A percentile compares a stretch with the other conserved stretches of the same genome.
Evolutionary conservation across 2,888 invertebrate genomes (phyloP).

Genomic region (Ectropis crepuscularia): DNA sequence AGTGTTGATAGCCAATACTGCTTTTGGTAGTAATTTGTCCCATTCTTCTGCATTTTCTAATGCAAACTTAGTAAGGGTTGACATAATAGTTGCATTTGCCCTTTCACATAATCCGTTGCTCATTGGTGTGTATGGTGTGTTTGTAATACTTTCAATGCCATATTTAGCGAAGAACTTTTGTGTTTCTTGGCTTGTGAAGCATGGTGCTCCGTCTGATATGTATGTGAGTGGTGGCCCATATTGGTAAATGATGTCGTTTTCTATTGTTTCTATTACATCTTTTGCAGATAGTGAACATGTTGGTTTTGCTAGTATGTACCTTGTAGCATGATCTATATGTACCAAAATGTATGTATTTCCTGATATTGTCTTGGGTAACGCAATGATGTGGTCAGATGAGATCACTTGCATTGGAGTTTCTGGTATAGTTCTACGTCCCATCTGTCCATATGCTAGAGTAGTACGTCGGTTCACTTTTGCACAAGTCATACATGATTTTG

Average conservation of each 20-base stretch:
- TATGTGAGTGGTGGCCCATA: conserved; percentile 27
- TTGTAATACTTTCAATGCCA: background rate
- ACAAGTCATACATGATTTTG: conserved; percentile 21
- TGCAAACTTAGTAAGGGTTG: conserved; percentile 4
- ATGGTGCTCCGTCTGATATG: conserved; percentile 14
- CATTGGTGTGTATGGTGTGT: conserved; percentile 22
- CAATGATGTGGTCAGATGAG: conserved; percentile 22
- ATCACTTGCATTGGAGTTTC: conserved; percentile 17
- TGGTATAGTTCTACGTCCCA: conserved; percentile 21
- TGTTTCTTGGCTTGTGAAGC: conserved; percentile 19
- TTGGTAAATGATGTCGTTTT: conserved; percentile 25
- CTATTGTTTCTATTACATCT: conserved; percentile 22
- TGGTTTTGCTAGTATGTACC: conserved; percentile 27
- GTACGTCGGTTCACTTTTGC: conserved; percentile 10
- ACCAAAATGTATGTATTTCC: conserved; percentile 33
- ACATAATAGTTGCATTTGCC: conserved; percentile 12
- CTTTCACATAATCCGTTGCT: conserved; percentile 22
- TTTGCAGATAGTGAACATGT: conserved; percentile 19
- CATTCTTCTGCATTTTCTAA: conserved; percentile 5
- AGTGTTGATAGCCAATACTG: conserved; percentile 2
- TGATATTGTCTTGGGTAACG: conserved; percentile 17
- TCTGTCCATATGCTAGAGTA: conserved; percentile 23
- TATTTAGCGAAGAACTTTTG: conserved; percentile 16
- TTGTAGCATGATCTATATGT: conserved; percentile 33
- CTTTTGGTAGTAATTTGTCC: conserved; percentile 13